phyloP scores from a whole-genome alignment of 2,797 vertebrate genomes.

The Mus minutoides region DNA sequence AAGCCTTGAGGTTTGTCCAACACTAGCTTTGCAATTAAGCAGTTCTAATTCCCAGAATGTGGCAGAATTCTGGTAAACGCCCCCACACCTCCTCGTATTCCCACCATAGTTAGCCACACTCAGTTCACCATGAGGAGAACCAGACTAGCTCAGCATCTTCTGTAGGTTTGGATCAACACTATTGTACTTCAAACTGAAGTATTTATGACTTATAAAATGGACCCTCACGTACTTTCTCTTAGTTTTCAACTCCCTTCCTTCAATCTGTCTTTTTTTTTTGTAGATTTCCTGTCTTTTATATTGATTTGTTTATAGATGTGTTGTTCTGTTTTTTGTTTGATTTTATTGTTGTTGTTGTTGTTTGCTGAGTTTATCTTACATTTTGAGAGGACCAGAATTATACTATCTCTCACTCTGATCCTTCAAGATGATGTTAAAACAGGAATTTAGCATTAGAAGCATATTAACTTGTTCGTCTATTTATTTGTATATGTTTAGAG shows the following conservation, averaged over 20 bases:
- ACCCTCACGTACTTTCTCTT: not conserved
- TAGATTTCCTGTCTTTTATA: not conserved
- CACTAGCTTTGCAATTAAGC: constrained; percentile 62
- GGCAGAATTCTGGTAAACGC: constrained; percentile 64
- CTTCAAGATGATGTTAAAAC: not conserved
- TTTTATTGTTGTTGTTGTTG: not conserved
- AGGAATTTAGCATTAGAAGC: not conserved
- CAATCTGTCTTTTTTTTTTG: no score
- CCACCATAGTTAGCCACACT: constrained; percentile 51
- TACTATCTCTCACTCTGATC: not conserved
- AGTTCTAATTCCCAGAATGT: constrained; percentile 68
- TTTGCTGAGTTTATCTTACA: not conserved
- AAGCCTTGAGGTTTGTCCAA: constrained; percentile 65
- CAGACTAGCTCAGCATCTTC: not conserved
- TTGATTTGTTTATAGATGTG: not conserved
- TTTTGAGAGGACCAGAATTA: not conserved
- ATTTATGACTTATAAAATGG: not conserved
- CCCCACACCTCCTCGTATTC: constrained; percentile 32
- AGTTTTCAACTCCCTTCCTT: not conserved
- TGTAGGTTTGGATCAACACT: not conserved
- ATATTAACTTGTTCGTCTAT: not conserved
- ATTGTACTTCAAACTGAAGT: not conserved
- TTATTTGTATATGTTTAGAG: not conserved
- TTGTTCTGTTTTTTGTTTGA: not conserved
- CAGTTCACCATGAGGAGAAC: not conserved